These are phyloP conservation scores for Cololabis saira DNA, from an alignment of 2,113 vertebrate species.

Conservation along the genomic window DNA sequence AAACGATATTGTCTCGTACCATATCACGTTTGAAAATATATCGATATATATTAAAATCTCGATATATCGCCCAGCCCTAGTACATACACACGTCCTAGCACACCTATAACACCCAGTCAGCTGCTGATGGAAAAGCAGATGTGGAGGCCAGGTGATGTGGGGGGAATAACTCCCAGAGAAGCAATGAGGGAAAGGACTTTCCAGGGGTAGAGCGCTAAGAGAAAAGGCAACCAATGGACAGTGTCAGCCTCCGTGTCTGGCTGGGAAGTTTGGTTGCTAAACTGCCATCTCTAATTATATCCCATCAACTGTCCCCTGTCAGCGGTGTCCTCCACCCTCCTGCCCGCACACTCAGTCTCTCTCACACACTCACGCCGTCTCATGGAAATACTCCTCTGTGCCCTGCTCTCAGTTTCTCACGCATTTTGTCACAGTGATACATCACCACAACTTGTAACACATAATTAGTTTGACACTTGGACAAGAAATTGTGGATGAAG, in stretches of 20 bases:
- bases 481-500: slow-evolving; percentile 12
- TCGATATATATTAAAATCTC: too few relatives aligned
- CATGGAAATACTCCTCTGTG: slow-evolving; percentile 33
- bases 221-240: slow-evolving; percentile 23
- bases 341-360: slow-evolving; percentile 20
- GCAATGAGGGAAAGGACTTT: slow-evolving; percentile 3
- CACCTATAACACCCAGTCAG: slow-evolving; percentile 53
- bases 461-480: slow-evolving; percentile 50
- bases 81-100: slow-evolving; percentile 37
- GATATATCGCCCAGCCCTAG: too few relatives aligned
- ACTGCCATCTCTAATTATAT: slow-evolving; percentile 79
- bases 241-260: slow-evolving; percentile 38
- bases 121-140: slow-evolving; percentile 51
- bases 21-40: too few relatives aligned
- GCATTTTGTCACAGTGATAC: slow-evolving; percentile 30
- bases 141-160: slow-evolving; percentile 34
- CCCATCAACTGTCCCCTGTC: slow-evolving; percentile 75
- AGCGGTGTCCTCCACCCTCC: slow-evolving; percentile 61
- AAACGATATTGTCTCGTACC: too few relatives aligned
- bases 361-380: slow-evolving; percentile 33
- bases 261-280: slow-evolving; percentile 65
- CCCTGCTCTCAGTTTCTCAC: slow-evolving; percentile 50
- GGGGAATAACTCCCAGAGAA: slow-evolving; percentile 22
- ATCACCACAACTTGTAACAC: slow-evolving; percentile 23
- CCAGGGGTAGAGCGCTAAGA: neutral